Evolutionary conservation across 1,140 invertebrate genomes (phyloP).

Genomic region (Dryas iulia): DNA sequence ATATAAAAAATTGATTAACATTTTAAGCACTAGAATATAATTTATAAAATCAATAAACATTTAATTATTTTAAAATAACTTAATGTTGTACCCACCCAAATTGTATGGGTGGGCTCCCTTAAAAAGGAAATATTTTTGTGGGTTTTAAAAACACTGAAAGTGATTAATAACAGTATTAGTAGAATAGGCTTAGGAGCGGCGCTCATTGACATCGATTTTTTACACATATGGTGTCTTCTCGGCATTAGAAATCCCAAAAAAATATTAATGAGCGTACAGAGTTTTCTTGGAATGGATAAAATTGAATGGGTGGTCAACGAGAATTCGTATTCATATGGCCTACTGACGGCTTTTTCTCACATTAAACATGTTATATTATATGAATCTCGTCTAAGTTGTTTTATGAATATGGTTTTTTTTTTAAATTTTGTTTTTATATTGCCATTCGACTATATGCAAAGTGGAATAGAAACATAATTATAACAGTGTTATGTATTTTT

Average conservation of each 20-base stretch:
- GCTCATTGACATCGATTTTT: conserved; percentile 17
- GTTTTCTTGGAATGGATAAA: conserved; percentile 3
- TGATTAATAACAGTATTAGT: conserved; percentile 21
- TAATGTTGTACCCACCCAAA: too few species aligned
- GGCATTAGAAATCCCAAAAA: conserved; percentile 21
- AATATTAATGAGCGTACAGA: conserved; percentile 13
- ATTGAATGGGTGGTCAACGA: conserved; percentile 19
- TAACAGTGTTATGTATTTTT: too few species aligned
- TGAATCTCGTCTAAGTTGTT: background rate
- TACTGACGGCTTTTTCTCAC: background rate
- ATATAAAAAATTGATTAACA: too few species aligned
- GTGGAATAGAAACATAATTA: too few species aligned
- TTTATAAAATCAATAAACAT: background rate
- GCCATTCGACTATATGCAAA: too few species aligned
- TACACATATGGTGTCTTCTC: background rate
- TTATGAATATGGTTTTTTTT: background rate
- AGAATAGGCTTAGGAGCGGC: conserved; percentile 7
- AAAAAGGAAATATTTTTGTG: background rate
- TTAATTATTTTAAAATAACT: too few species aligned
- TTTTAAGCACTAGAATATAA: too few species aligned
- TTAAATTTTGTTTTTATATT: too few species aligned
- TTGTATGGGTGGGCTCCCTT: background rate
- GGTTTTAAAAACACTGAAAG: background rate
- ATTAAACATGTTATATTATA: background rate
- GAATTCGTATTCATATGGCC: background rate